Conservation (phyloP, 1,140 invertebrate genomes). For the Leptoteleia sp. region DNA sequence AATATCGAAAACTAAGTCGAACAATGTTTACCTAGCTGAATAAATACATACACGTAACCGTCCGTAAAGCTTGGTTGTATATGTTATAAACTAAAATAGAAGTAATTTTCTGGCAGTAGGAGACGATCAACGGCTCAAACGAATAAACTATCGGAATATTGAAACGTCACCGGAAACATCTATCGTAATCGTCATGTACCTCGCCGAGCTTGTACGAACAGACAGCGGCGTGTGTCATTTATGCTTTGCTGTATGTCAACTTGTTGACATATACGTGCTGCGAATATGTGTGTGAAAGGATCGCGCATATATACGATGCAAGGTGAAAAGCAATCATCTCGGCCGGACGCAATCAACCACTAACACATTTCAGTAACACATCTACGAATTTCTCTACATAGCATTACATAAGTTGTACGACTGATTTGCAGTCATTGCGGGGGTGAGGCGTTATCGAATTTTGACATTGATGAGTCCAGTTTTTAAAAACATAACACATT, state of each 20-base stretch:
- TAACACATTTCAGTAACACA: constrained; percentile 40
- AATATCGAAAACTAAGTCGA: constrained; percentile 44
- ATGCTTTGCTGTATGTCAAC: constrained; percentile 58
- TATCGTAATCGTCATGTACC: constrained; percentile 62
- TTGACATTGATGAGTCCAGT: too few species aligned
- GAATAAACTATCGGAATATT: constrained; percentile 80
- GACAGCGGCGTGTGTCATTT: constrained; percentile 54
- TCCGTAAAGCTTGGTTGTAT: constrained; percentile 5
- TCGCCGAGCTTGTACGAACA: constrained; percentile 32
- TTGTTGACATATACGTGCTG: constrained; percentile 68
- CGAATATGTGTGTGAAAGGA: constrained; percentile 65
- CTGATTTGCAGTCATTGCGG: too few species aligned
- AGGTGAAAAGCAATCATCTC: constrained; percentile 70
- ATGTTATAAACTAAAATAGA: constrained; percentile 75
- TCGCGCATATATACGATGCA: constrained; percentile 35
- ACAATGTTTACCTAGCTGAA: constrained; percentile 47
- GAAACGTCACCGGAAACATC: constrained; percentile 71
- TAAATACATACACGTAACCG: constrained; percentile 40
- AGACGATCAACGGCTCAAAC: constrained; percentile 74
- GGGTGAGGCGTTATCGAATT: too few species aligned
- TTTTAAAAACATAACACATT: too few species aligned
- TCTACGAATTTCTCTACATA: too few species aligned
- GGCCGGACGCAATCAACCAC: constrained; percentile 70
- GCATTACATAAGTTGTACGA: too few species aligned
- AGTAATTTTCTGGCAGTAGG: constrained; percentile 75